Evolutionary conservation across 2,888 invertebrate genomes (phyloP).

Genomic region (Colostygia pectinataria): DNA sequence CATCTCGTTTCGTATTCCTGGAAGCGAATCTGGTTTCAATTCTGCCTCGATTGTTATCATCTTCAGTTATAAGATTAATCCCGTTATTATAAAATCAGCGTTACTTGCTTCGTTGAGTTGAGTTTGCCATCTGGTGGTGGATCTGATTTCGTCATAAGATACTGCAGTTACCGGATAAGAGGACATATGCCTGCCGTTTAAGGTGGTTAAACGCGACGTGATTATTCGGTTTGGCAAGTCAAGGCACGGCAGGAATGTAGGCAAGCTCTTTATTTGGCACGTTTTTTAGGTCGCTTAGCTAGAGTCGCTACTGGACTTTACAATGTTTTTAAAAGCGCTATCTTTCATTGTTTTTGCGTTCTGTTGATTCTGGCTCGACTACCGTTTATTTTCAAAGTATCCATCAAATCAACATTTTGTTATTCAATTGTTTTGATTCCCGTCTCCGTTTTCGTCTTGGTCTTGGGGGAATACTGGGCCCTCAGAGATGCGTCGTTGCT

Average conservation of each 20-base stretch:
- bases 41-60: constrained; percentile 40
- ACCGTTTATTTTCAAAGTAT: background rate
- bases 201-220: constrained; percentile 49
- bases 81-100: constrained; percentile 30
- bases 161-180: constrained; percentile 45
- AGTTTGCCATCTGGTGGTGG: constrained; percentile 44
- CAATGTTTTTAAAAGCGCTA: constrained; percentile 18
- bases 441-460: background rate
- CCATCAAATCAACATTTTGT: background rate
- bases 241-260: constrained; percentile 53
- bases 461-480: background rate
- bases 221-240: constrained; percentile 51
- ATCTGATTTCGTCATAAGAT: constrained; percentile 53
- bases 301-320: constrained; percentile 23
- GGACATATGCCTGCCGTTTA: constrained; percentile 66
- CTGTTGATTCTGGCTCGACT: background rate
- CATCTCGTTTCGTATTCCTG: constrained; percentile 46
- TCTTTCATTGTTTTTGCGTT: constrained; percentile 10
- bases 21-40: constrained; percentile 40
- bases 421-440: background rate
- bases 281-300: constrained; percentile 37
- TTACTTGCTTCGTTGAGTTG: constrained; percentile 24
- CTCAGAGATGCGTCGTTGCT: constrained; percentile 7
- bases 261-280: constrained; percentile 51
- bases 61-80: constrained; percentile 26